Percentiles rank a stretch among this genome's conserved stretches.
phyloP scores from a whole-genome alignment of 2,797 vertebrate species.

The Carapus acus region DNA sequence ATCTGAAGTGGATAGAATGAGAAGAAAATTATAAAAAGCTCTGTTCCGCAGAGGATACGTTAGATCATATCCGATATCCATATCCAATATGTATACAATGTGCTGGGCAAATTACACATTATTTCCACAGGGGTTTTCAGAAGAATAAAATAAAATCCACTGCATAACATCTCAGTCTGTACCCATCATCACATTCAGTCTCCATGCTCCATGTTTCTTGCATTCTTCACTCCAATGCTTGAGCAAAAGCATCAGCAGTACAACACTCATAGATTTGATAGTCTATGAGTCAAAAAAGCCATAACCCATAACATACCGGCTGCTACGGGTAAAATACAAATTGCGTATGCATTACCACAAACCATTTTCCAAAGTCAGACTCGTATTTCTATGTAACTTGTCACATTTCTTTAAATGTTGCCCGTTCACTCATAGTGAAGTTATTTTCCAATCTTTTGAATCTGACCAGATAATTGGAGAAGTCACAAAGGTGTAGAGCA shows the following conservation, averaged over 20 bases:
- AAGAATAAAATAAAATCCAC: too few species aligned
- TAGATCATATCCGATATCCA: too few species aligned
- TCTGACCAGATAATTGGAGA: too few species aligned
- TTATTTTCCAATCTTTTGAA: too few species aligned
- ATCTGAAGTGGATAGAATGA: conserved; percentile 65
- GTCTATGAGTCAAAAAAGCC: conserved; percentile 34
- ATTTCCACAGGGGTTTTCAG: too few species aligned
- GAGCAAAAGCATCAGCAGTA: conserved; percentile 9
- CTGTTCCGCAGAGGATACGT: neutral
- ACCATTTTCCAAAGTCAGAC: conserved; percentile 9
- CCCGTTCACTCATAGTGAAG: conserved; percentile 8
- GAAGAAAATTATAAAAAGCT: conserved; percentile 1
- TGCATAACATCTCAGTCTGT: too few species aligned
- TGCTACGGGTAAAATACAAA: neutral
- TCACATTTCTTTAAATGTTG: neutral
- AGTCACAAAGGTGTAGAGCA: too few species aligned
- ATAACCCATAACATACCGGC: conserved; percentile 22
- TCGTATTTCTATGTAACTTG: conserved; percentile 12
- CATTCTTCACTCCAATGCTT: conserved; percentile 24
- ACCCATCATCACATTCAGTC: conserved; percentile 17
- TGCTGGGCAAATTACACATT: too few species aligned
- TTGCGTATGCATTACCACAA: conserved; percentile 1
- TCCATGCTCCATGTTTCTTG: conserved; percentile 30
- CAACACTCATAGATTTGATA: conserved; percentile 35
- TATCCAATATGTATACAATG: too few species aligned